Evolutionary conservation across 2,888 invertebrate genomes (phyloP), one percentile per base, ranked within the genome.

Genomic region (Nymphalis polychloros): DNA sequence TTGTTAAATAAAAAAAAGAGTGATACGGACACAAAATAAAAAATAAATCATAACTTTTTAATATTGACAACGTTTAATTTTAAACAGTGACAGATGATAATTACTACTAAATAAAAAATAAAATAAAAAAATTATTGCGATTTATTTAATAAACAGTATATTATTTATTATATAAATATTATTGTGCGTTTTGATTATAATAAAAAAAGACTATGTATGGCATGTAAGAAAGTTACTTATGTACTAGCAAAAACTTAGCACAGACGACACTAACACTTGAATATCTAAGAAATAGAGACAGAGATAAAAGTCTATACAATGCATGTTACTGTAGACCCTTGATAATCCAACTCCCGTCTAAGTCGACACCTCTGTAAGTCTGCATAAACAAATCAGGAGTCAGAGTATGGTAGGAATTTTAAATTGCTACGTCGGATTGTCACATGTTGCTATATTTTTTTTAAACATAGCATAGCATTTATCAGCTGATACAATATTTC

Each of bases 101-200:
- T 59, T 64, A 17, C 48, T 46, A 19, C 53, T 19, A 60, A 68
- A 65, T 35, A 41, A 69, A 62, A 68, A 71, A 68, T 55, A 65
- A 61, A 70, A 64, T 50, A 55, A 64, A 55, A 64, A 70, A 68
- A 68, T 68, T 67, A 59, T 63, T 67, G 70, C 62, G 46, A 35
- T 73, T 70, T 70, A 70, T 75, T 74, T 17, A 41, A 55, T 63
- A 74, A 72, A 73, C 49, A 67, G 46, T 67, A n/a, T 69, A 62
- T 69, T 71, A 55, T 49, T 20, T 70, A 50, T 73, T 64, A 69
- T 70, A 74, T 69, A 72, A 73, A 74, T 75, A 77, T 70, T 71
- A 41, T 74, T 76, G 78, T 78, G 78, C 78, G 78, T 72, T 72
- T 63, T 57, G 35, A 57, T 57, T 59, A 48, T 64, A 69, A 71